phyloP scores from a whole-genome alignment of 2,888 invertebrate genomes.

The Sarcophaga variegata region DNA sequence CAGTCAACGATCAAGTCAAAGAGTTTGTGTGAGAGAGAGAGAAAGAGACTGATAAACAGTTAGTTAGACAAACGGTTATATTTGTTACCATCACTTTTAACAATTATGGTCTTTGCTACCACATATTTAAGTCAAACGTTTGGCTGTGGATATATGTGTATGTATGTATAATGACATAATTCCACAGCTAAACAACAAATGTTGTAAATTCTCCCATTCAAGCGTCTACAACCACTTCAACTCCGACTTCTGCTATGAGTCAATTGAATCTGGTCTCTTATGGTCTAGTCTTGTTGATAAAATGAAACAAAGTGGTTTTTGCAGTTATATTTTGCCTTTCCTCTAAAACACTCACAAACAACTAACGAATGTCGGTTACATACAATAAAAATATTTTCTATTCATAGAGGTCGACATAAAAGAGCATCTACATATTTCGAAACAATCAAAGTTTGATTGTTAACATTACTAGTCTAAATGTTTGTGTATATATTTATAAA shows the following conservation, averaged over 20 bases:
- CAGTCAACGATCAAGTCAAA: neutral
- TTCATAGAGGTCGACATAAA: neutral
- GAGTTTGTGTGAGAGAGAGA: neutral
- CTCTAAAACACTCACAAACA: neutral
- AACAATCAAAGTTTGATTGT: neutral
- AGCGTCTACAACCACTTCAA: constrained; percentile 3
- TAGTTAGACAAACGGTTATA: constrained; percentile 11
- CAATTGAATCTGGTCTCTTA: constrained; percentile 37
- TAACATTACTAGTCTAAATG: no score
- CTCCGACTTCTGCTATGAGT: neutral
- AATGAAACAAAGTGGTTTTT: constrained; percentile 40
- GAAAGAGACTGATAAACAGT: neutral
- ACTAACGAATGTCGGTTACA: neutral
- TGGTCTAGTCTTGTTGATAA: constrained; percentile 15
- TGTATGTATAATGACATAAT: constrained; percentile 41
- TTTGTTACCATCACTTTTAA: constrained; percentile 40
- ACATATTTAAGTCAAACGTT: neutral
- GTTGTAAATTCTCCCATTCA: constrained; percentile 36
- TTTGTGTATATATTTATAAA: no score
- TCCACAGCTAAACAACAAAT: constrained; percentile 29
- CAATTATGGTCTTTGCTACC: constrained; percentile 46
- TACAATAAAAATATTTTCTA: neutral
- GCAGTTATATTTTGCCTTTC: constrained; percentile 23
- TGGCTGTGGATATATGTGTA: neutral
- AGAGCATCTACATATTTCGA: neutral